phyloP scores from a whole-genome alignment of 2,888 invertebrate species.

The Anorthoa munda region DNA sequence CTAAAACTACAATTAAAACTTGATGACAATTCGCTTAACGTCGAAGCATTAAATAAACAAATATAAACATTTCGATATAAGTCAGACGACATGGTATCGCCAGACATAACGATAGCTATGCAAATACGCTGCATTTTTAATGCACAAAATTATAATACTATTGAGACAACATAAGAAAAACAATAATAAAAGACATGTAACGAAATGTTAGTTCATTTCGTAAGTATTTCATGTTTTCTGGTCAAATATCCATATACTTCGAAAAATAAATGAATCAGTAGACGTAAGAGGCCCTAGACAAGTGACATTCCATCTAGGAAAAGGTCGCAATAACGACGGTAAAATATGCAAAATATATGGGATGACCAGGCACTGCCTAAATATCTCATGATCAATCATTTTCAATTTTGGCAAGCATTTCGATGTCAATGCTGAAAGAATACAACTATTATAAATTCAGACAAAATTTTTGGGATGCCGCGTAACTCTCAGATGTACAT shows the following conservation, averaged over 20 bases:
- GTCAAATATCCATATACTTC: not conserved
- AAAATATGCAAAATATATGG: too few relatives aligned
- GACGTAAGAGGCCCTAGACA: not conserved
- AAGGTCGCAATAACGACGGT: too few relatives aligned
- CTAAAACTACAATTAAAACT: not conserved
- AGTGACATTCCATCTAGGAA: too few relatives aligned
- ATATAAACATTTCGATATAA: not conserved
- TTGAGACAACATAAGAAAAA: not conserved
- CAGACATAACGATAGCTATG: not conserved
- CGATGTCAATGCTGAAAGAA: too few relatives aligned
- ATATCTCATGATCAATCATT: too few relatives aligned
- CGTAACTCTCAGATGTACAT: too few relatives aligned
- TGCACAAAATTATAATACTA: not conserved
- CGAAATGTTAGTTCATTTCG: not conserved
- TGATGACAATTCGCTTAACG: not conserved
- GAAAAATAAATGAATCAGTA: not conserved
- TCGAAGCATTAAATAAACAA: not conserved
- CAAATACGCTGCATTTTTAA: constrained; percentile 10
- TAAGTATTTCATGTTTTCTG: not conserved
- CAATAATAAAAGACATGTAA: not conserved
- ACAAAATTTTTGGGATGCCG: not conserved
- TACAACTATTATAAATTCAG: not conserved
- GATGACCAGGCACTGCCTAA: too few relatives aligned
- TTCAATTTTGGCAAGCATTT: too few relatives aligned
- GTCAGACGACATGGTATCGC: not conserved